A percentile compares a stretch with the other conserved stretches of the same genome.
These are phyloP conservation scores for Latrodectus elegans DNA, from an alignment of 2,888 invertebrate genomes.

Conservation along the genomic window DNA sequence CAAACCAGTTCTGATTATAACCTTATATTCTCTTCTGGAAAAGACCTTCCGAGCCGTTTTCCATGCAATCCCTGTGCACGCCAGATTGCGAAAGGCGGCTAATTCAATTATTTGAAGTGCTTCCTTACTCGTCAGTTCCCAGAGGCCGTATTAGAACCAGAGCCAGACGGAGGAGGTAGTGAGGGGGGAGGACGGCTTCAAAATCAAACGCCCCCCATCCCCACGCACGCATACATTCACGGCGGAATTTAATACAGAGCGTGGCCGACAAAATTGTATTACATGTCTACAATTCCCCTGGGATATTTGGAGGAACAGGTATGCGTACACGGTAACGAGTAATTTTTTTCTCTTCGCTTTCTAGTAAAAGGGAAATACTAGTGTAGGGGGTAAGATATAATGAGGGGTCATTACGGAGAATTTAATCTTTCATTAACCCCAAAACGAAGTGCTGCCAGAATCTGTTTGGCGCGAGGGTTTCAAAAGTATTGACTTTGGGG, in stretches of 20 bases:
- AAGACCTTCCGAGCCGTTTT: neutral
- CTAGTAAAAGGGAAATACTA: neutral
- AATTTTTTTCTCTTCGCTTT: neutral
- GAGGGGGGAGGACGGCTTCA: neutral
- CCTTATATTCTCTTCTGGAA: constrained; percentile 12
- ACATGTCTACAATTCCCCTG: constrained; percentile 60
- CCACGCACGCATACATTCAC: neutral
- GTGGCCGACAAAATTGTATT: constrained; percentile 64
- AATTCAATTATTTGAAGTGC: constrained; percentile 69
- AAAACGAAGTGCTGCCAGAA: constrained; percentile 32
- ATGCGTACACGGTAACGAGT: neutral
- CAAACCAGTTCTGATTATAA: constrained; percentile 46
- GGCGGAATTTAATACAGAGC: constrained; percentile 54
- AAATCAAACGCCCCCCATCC: constrained; percentile 54
- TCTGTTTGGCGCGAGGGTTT: constrained; percentile 30
- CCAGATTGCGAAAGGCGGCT: constrained; percentile 60
- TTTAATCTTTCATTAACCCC: constrained; percentile 69
- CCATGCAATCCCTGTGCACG: constrained; percentile 11
- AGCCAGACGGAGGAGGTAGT: constrained; percentile 13
- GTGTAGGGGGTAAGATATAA: constrained; percentile 27
- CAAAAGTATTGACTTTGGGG: constrained; percentile 62
- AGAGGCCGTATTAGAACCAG: constrained; percentile 51
- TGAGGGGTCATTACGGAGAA: constrained; percentile 65
- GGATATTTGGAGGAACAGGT: constrained; percentile 9
- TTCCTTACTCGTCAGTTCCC: constrained; percentile 41